Evolutionary conservation across 2,797 vertebrate genomes (phyloP), one percentile per base, ranked within the genome.

Genomic region (Amazona finschi): DNA sequence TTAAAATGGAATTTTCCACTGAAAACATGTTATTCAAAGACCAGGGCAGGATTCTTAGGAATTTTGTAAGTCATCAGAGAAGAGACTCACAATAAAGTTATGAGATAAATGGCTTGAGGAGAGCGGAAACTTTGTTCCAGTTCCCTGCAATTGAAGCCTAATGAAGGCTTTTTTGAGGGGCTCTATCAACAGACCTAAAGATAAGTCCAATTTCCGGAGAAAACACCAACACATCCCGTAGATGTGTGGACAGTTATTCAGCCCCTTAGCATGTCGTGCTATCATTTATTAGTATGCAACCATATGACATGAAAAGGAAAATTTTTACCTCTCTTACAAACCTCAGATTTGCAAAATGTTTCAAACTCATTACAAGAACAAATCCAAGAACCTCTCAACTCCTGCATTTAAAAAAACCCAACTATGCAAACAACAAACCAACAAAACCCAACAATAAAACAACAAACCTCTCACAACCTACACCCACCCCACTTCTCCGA

Each of bases 1-100:
- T 80, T 79, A 87, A 94, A 94, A 89, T 90, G 85, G 77, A 90
- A 67, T 60, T 81, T 94, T 90, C 80, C 60, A 76, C 41, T 31
- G 18, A 87, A 46, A 91, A 49, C 4, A 5, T 16, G 9, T 90
- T 88, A 94, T 67, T 90, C 50, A 84, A 13, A 83, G 82, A 89
- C 72, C 14, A 47, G 39, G 88, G 55, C 7, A 52, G 66, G 22
- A 86, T 93, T 75, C 38, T 73, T 64, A 33, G 60, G 70, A 90
- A 79, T 89, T 88, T 79, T 76, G 6, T 67, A 75, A 31, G 8
- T 62, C 41, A 58, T 61, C 52, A 50, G 31, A 55, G 58, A 93
- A 83, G 50, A 79, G 52, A 75, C 11, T 78, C 70, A 27, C 22
- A 64, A 60, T 28, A 86, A 95, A 94, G 16, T 22, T 78, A 25